Base-by-base conservation (phyloP, 2,113 vertebrate species). In the Tamias sibiricus region DNA sequence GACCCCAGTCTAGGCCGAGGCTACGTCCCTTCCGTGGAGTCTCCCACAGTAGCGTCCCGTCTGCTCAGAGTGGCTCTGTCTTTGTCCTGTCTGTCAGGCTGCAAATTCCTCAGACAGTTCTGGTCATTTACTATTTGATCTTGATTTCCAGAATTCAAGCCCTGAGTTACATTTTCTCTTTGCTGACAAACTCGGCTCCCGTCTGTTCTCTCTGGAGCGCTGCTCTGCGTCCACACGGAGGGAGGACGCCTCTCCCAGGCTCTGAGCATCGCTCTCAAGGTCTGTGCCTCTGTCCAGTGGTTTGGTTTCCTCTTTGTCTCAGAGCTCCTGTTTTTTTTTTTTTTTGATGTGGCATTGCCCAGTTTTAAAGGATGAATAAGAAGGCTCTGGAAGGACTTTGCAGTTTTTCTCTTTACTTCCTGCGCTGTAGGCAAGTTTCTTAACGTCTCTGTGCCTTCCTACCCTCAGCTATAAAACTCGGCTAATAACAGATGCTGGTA, bases 1-100 rank as follows among this genome's bases (percentile, higher is more conserved):
- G 8, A 3, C 3, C 24, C 59, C 24, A 24, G 59, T 26, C 9
- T 8, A 9, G 28, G 10, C 2, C 4, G 24, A n/a, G 47, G 47
- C 47, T 12, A 13, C 2, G 52, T 13, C 16, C 80, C 1, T 20
- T 11, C 26, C n/a, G 10, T 54, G 59, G 59, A 9, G 12, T 12
- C 2, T 3, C 14, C 2, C 59, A 49, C 11, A 3, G 59, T 16
- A 42, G 19, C 3, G 2, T 8, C 0, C 42, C 22, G 72, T 11
- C 6, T 32, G 19, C 17, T 52, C 4, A 0, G 28, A 24, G 54
- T 35, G 30, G 11, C 2, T 9, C 26, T 44, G 35, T 35, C 87
- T 19, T 22, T 4, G 0, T 1, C 14, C 2, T 66, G 26, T 37
- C 59, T 90, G 8, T 44, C 20, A 20, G 54, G 22, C 37, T 35